phyloP scores from a whole-genome alignment of 2,113 vertebrate species.

The Ovibos moschatus region DNA sequence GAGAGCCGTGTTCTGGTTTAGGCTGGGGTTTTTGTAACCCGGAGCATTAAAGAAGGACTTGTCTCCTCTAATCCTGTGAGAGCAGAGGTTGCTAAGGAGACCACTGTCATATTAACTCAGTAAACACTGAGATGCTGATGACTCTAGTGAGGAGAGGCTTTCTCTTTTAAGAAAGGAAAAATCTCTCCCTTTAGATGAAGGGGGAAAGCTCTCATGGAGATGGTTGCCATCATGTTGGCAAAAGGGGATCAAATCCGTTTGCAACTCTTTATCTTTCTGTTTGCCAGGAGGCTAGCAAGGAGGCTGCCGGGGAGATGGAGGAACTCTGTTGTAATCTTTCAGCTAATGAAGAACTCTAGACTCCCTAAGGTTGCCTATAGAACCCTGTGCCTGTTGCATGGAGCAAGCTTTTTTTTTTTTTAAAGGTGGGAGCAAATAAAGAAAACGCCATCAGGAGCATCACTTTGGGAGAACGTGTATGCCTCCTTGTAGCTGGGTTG shows the following conservation, averaged over 20 bases:
- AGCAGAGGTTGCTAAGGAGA: constrained; percentile 62
- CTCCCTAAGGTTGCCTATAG: background rate
- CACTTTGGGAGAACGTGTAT: background rate
- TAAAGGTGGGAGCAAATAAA: background rate
- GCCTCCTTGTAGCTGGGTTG: background rate
- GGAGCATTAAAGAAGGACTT: background rate
- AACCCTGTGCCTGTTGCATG: background rate
- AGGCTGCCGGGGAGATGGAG: background rate
- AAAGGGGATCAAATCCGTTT: background rate
- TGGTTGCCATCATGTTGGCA: background rate
- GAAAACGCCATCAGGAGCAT: background rate
- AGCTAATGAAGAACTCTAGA: background rate
- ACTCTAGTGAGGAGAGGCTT: background rate
- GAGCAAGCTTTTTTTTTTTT: background rate
- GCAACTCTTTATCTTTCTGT: background rate
- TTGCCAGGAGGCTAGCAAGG: background rate
- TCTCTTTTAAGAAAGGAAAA: background rate
- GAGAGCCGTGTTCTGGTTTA: background rate
- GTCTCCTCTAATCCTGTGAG: background rate
- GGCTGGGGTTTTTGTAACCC: background rate
- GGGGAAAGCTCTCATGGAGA: background rate
- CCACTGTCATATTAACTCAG: constrained; percentile 1
- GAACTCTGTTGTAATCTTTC: background rate
- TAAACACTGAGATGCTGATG: background rate
- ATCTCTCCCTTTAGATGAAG: background rate